Base-by-base conservation (phyloP, 2,888 invertebrate genomes). In the Agrochola lota region DNA sequence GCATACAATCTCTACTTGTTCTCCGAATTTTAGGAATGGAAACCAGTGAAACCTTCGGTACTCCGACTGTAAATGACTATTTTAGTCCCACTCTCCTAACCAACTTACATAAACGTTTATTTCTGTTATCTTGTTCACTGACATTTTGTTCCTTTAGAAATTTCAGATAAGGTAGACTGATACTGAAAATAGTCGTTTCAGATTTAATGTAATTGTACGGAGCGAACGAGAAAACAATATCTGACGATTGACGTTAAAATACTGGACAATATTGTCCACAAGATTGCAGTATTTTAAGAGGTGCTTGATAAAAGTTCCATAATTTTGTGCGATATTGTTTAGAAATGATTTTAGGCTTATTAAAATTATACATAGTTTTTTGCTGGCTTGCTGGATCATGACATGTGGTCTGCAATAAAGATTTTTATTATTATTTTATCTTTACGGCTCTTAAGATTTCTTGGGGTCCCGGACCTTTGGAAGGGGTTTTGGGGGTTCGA, bases 51-150 rank as follows among this genome's bases (percentile, higher is more conserved):
- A 55, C 15, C 57, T 67, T 59, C 2, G 11, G 9, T 23, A 59
- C 23, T 9, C 17, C 7, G 59, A 17, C 40, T 78, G 9, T 26
- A 74, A 83, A 74, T 62, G 46, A 17, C 52, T 68, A 68, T 55
- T 74, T 46, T 30, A 74, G 59, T 20, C 23, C 20, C 52, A n/a
- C 40, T 69, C 59, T 49, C 69, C 49, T 52, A 11, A 35, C 35
- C 64, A 67, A 69, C 46, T 80, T 66, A 75, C 64, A 63, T 66
- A 70, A 84, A 52, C 63, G 63, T 77, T 71, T 72, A 84, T 77
- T 74, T 76, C 71, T 63, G 67, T 73, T 80, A 73, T 69, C 80
- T 70, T 30, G 30, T 60, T 78, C 23, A 23, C 8, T 70, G 71
- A 46, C 35, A 71, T 71, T 83, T 74, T 40, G 63, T 64, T 49